These are phyloP conservation scores for Alviniconcha strummeri DNA, from an alignment of 2,888 invertebrate species.

Conservation along the genomic window DNA sequence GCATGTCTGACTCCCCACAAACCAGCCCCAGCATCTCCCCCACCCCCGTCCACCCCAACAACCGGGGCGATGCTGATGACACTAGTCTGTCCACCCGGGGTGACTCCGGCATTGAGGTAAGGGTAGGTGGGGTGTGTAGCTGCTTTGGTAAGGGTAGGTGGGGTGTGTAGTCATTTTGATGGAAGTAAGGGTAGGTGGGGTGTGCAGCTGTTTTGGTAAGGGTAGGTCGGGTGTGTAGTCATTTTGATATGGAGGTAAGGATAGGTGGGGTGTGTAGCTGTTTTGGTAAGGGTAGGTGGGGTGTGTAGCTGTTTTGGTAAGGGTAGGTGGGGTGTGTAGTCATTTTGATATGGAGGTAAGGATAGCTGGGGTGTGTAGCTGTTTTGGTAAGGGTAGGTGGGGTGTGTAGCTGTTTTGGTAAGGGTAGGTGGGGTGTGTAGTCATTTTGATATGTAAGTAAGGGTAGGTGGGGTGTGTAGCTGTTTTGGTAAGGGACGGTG, in stretches of 20 bases:
- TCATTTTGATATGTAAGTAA: background rate
- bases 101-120: slow-evolving; percentile 49
- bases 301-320: slow-evolving; percentile 38
- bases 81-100: slow-evolving; percentile 31
- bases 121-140: slow-evolving; percentile 26
- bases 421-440: slow-evolving; percentile 26
- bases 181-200: too few species aligned
- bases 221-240: background rate
- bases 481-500: background rate
- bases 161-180: too few species aligned
- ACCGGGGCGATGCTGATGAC: slow-evolving; percentile 39
- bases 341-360: background rate
- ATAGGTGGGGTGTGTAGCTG: too few species aligned
- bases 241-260: background rate
- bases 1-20: slow-evolving; percentile 58
- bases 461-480: too few species aligned
- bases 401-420: slow-evolving; percentile 39
- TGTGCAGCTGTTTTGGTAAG: background rate
- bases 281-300: too few species aligned
- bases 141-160: background rate
- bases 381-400: too few species aligned
- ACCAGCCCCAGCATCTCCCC: slow-evolving; percentile 65
- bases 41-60: slow-evolving; percentile 72
- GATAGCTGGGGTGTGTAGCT: too few species aligned
- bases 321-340: slow-evolving; percentile 26